phyloP scores from a whole-genome alignment of 2,113 vertebrate genomes.

The Dromaius novaehollandiae region DNA sequence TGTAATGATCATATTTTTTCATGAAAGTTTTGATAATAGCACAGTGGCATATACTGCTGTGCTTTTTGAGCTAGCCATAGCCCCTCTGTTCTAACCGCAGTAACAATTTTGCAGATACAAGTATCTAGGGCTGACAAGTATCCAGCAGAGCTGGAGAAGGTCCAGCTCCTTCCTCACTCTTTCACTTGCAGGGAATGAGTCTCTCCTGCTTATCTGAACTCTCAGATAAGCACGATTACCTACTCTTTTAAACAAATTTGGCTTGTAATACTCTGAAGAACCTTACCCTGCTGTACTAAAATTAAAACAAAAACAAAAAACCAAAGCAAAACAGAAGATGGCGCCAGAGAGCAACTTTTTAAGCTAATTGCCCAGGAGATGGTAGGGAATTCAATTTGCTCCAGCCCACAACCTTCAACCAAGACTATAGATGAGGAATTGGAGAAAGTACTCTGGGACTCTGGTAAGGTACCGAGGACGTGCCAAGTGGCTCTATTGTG shows the following conservation, averaged over 20 bases:
- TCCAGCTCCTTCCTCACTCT: neutral
- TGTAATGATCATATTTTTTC: neutral
- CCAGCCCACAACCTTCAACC: neutral
- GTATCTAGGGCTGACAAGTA: neutral
- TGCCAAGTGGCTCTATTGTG: neutral
- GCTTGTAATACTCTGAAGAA: neutral
- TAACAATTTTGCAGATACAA: neutral
- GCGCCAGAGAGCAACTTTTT: conserved; percentile 65
- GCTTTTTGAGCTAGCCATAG: neutral
- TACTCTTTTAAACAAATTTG: neutral
- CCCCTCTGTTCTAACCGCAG: neutral
- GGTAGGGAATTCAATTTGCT: neutral
- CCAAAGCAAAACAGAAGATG: conserved; percentile 40
- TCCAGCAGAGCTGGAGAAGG: neutral
- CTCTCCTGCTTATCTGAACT: neutral
- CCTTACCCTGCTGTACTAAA: neutral
- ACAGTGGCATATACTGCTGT: neutral
- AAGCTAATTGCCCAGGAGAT: neutral
- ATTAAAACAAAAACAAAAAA: neutral
- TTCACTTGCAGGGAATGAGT: neutral
- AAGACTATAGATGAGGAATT: neutral
- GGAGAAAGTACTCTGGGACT: neutral
- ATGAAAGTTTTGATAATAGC: neutral
- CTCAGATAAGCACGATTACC: neutral
- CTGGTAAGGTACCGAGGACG: rapidly evolving